Evolutionary conservation across 2,113 vertebrate species (phyloP).

Genomic region (Jacana jacana): DNA sequence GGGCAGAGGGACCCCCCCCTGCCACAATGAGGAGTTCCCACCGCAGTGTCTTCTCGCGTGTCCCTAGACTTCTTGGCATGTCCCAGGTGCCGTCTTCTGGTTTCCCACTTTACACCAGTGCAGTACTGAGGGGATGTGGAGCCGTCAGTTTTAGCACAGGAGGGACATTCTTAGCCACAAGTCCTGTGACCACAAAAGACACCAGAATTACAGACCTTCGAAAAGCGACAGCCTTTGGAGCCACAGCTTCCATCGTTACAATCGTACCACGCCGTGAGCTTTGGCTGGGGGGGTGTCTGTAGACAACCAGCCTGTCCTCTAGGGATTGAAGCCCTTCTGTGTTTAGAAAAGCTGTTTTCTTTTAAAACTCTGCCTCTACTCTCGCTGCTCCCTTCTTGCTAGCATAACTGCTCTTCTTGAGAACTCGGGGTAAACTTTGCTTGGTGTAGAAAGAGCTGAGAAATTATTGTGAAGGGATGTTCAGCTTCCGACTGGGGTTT

Average conservation of each 20-base stretch:
- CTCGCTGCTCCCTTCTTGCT: neutral
- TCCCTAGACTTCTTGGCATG: neutral
- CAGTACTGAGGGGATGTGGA: neutral
- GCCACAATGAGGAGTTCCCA: neutral
- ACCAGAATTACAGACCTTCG: neutral
- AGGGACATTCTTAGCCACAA: neutral
- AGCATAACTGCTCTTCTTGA: neutral
- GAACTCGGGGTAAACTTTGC: neutral
- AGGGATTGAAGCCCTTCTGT: neutral
- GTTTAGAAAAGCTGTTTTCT: neutral
- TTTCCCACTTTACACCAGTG: neutral
- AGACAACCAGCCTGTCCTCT: neutral
- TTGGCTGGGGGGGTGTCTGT: neutral
- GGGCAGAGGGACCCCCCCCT: neutral
- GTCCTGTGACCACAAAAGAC: neutral
- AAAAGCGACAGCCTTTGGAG: neutral
- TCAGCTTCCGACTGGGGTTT: neutral
- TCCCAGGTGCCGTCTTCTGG: neutral
- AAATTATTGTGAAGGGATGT: neutral
- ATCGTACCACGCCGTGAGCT: neutral
- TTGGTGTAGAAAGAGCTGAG: constrained; percentile 2
- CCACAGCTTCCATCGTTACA: rapidly evolving
- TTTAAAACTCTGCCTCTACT: neutral
- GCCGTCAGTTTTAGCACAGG: neutral
- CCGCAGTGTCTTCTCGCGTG: neutral